Conservation (phyloP, 2,888 invertebrate genomes). For the Lasioglossum calceatum region DNA sequence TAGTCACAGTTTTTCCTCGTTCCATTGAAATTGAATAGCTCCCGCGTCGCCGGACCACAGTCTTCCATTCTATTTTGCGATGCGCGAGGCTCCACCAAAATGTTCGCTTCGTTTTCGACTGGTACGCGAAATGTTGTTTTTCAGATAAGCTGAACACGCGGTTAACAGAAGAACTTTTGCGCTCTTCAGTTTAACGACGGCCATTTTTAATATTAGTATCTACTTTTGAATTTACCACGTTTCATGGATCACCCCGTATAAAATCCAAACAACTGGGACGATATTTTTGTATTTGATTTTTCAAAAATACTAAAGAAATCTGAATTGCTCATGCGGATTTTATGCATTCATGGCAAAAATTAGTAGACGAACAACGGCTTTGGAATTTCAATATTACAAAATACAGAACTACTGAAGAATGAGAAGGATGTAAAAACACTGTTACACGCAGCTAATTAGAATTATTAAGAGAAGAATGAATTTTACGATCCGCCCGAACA, state of each 20-base stretch:
- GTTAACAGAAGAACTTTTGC: not conserved
- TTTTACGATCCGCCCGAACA: not conserved
- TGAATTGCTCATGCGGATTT: not conserved
- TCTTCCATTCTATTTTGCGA: not conserved
- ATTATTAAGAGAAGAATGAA: not conserved
- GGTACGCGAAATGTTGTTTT: not conserved
- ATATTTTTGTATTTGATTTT: not conserved
- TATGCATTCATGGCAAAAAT: not conserved
- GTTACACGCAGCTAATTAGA: too few relatives aligned
- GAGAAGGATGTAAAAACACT: too few relatives aligned
- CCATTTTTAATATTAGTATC: too few relatives aligned
- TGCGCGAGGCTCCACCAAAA: not conserved
- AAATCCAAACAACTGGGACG: not conserved
- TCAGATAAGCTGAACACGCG: not conserved
- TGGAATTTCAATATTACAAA: not conserved
- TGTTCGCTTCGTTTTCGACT: not conserved
- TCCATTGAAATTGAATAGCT: constrained; percentile 1
- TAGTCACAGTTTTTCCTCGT: constrained; percentile 23
- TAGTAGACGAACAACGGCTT: not conserved
- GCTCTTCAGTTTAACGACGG: too few relatives aligned
- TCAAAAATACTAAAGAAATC: not conserved
- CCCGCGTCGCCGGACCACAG: not conserved
- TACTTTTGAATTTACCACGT: not conserved
- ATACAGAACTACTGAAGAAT: too few relatives aligned
- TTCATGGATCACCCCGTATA: not conserved